Base-by-base conservation (phyloP, 2,888 invertebrate genomes). In the Embidobia sp. region DNA sequence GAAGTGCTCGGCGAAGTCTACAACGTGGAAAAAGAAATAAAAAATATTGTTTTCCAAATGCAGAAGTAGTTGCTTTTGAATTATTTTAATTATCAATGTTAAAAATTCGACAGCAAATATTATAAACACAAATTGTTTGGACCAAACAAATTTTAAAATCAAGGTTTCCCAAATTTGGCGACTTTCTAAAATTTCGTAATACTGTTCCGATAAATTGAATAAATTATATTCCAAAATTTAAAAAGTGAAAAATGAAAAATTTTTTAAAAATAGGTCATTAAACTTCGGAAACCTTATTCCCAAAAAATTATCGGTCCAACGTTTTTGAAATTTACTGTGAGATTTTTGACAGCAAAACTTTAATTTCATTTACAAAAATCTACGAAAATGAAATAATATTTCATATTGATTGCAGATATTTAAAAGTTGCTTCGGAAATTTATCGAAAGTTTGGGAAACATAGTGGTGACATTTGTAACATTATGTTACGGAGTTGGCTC, bases 391-490 rank as follows among this genome's bases (percentile, higher is more conserved):
- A 22, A 37, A 37, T 37, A 37, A 16, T 19, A 2, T 22, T 22
- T 22, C 22, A 22, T 22, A 33, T 29, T 31, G 1, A 11, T 40
- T 83, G 7, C 66, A 91, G 91, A 84, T 92, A 81, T 83, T 86
- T 90, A 31, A 91, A 90, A 87, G 84, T 88, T 73, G 91, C 91
- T 18, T 91, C 90, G 84, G 91, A 91, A 57, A 83, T 92, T 40
- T 87, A 90, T 26, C 90, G 88, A 49, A 90, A 89, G 77, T 90
- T 91, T 80, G 90, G 90, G 6, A 87, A 89, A 48, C 90, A 90
- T 11, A 90, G 90, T 4, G 92, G 92, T 82, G 90, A 90, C 31
- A 90, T 91, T 69, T 90, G 91, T 64, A 91, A 90, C 74, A 90
- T 90, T 70, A 89, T 90, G 79, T 83, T 92, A 8, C 85, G 88